A percentile compares a stretch with the other conserved stretches of the same genome.
phyloP scores from a whole-genome alignment of 1,140 invertebrate species.

The Caenorhabditis brenneri region DNA sequence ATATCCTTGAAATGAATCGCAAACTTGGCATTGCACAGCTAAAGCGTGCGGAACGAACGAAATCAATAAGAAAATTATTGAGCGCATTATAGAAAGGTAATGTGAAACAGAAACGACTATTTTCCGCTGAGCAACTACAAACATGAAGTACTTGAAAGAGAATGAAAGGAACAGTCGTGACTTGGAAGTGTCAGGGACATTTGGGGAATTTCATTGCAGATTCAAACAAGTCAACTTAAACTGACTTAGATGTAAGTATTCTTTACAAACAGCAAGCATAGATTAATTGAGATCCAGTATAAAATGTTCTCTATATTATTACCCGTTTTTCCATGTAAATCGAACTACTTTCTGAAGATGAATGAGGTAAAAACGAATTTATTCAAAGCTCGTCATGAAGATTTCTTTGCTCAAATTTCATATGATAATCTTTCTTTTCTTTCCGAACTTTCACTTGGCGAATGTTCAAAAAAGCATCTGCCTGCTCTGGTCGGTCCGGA shows the following conservation, averaged over 20 bases:
- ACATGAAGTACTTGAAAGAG: neutral
- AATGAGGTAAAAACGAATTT: neutral
- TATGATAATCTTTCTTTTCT: slow-evolving; percentile 9
- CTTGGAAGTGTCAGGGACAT: too few species aligned
- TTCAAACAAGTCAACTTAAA: too few species aligned
- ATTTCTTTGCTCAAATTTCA: neutral
- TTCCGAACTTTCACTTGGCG: neutral
- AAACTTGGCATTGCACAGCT: neutral
- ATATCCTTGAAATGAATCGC: slow-evolving; percentile 15
- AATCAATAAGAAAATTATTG: neutral
- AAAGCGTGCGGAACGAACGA: neutral
- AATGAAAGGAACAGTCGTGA: too few species aligned
- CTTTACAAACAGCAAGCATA: neutral
- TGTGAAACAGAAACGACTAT: neutral
- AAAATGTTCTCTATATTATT: too few species aligned
- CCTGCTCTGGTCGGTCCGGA: slow-evolving; percentile 13
- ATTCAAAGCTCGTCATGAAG: slow-evolving; percentile 15
- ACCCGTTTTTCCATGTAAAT: too few species aligned
- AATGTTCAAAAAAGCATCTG: slow-evolving; percentile 38
- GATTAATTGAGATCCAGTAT: too few species aligned
- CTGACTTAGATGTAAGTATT: too few species aligned
- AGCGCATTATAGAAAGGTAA: neutral
- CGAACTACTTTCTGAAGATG: too few species aligned
- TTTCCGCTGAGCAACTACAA: neutral
- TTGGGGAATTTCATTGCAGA: too few species aligned